These are phyloP conservation scores for Drosophila repletoides DNA, from an alignment of 1,140 invertebrate genomes.

Conservation along the genomic window DNA sequence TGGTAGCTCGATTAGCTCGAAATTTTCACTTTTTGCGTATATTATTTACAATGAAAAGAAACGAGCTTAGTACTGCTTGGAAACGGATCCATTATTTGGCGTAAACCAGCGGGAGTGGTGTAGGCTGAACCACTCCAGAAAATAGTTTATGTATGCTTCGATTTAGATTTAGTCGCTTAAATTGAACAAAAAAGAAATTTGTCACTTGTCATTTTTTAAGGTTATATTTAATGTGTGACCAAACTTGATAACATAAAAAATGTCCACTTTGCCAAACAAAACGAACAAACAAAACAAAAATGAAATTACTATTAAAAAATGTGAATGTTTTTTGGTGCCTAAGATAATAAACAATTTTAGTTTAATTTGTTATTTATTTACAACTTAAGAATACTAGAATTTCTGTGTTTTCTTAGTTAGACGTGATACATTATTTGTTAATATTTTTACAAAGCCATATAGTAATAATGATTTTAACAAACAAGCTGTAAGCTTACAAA, in stretches of 20 bases:
- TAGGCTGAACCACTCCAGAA: constrained; percentile 3
- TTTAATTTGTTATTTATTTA: no score
- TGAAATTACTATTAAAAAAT: background rate
- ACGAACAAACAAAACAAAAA: background rate
- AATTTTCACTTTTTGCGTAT: constrained; percentile 53
- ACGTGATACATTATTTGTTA: background rate
- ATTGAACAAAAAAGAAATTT: constrained; percentile 72
- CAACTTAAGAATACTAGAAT: no score
- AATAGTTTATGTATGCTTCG: constrained; percentile 26
- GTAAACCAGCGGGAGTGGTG: background rate
- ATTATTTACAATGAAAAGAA: constrained; percentile 58
- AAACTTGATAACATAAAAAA: constrained; percentile 21
- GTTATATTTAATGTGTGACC: constrained; percentile 67
- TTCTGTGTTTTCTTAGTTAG: no score
- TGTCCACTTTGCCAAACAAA: constrained; percentile 14
- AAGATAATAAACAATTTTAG: no score
- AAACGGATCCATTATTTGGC: constrained; percentile 30
- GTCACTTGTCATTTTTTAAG: constrained; percentile 78
- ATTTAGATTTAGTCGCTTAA: constrained; percentile 49
- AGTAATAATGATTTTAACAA: no score
- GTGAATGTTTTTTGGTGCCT: no score
- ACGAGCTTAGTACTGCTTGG: constrained; percentile 11
- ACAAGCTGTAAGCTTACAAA: no score
- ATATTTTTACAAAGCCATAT: no score
- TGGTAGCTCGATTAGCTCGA: constrained; percentile 21